Percentiles rank a stretch among this genome's conserved stretches.
These are phyloP conservation scores for Dromius quadrimaculatus DNA, from an alignment of 2,888 invertebrate genomes.

Conservation along the genomic window DNA sequence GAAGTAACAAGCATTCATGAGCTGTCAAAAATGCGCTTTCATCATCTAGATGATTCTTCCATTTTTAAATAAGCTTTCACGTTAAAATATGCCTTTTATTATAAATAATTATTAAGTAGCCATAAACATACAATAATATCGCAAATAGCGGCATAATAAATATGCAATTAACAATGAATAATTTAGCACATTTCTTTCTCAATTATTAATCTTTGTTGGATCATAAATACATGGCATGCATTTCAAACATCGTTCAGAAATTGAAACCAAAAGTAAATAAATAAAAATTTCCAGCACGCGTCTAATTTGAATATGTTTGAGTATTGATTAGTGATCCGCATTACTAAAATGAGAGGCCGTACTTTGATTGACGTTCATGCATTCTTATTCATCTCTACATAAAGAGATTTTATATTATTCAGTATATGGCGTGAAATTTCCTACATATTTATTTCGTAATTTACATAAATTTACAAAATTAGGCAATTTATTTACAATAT, in stretches of 20 bases:
- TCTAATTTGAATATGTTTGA: constrained; percentile 37
- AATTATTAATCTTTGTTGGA: constrained; percentile 50
- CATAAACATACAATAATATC: too few species aligned
- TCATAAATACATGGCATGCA: constrained; percentile 44
- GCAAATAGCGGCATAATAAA: too few species aligned
- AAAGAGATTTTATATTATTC: constrained; percentile 12
- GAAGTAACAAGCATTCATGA: too few species aligned
- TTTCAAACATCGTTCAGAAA: constrained; percentile 41
- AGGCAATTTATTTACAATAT: constrained; percentile 29
- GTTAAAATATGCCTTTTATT: too few species aligned
- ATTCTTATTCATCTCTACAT: constrained; percentile 25
- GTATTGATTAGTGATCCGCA: constrained; percentile 22
- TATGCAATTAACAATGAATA: constrained; percentile 46
- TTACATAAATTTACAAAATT: constrained; percentile 30
- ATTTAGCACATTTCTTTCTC: constrained; percentile 51
- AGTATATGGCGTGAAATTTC: constrained; percentile 32
- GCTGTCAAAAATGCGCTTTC: too few species aligned
- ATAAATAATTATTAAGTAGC: too few species aligned
- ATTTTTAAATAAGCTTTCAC: too few species aligned
- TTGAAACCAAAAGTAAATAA: constrained; percentile 47
- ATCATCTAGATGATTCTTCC: too few species aligned
- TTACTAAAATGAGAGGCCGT: neutral
- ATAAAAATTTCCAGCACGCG: constrained; percentile 40
- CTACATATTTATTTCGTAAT: constrained; percentile 24
- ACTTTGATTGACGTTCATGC: constrained; percentile 35